Conservation (phyloP, 2,888 invertebrate species). For the Standfussiana lucernea region DNA sequence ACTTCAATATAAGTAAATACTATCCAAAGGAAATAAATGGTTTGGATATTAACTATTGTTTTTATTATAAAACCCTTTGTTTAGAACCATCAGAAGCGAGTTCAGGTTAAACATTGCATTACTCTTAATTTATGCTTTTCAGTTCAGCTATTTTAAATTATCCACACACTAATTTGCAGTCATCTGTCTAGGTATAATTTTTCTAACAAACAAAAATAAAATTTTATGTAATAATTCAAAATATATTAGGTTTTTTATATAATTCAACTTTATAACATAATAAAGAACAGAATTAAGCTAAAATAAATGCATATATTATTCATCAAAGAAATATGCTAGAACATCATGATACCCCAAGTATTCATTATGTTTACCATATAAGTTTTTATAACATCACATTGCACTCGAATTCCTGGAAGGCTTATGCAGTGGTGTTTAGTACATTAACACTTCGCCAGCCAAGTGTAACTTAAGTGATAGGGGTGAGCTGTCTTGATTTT, state of each 20-base stretch:
- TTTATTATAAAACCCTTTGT: conserved; percentile 39
- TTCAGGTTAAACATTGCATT: background rate
- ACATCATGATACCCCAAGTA: conserved; percentile 14
- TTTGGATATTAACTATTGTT: conserved; percentile 72
- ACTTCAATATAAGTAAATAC: conserved; percentile 69
- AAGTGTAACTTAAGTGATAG: background rate
- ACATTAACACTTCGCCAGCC: background rate
- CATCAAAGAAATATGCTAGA: conserved; percentile 24
- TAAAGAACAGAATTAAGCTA: conserved; percentile 22
- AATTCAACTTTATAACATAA: conserved; percentile 21
- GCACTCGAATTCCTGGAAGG: background rate
- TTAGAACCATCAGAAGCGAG: background rate
- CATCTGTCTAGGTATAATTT: background rate
- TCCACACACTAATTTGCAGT: background rate
- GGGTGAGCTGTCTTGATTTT: background rate
- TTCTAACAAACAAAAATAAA: conserved; percentile 9
- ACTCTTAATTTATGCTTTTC: background rate
- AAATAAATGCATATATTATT: conserved; percentile 21
- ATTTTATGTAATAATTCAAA: background rate
- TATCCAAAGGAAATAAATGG: conserved; percentile 78
- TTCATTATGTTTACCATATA: conserved; percentile 13
- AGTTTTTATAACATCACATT: conserved; percentile 13
- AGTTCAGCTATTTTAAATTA: background rate
- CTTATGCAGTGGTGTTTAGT: background rate
- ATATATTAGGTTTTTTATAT: conserved; percentile 54